phyloP scores from a whole-genome alignment of 2,113 vertebrate genomes.

The Neodontobutis hainanensis region DNA sequence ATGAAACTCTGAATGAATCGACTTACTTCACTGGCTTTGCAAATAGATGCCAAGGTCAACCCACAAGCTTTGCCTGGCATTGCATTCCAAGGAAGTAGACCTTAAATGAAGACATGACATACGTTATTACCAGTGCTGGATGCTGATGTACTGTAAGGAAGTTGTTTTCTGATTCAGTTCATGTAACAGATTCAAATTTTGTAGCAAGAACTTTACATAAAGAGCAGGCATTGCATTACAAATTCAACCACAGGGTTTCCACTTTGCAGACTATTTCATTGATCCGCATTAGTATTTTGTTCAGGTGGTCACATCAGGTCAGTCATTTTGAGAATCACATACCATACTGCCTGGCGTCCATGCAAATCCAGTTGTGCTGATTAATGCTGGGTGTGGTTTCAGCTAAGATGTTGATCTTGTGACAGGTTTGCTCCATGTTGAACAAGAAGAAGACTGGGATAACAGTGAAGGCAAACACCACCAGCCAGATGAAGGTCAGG shows the following conservation, averaged over 20 bases:
- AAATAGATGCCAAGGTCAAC: constrained; percentile 90
- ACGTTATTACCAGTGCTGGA: constrained; percentile 33
- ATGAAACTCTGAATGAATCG: constrained; percentile 19
- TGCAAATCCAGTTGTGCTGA: constrained; percentile 86
- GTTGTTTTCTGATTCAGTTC: constrained; percentile 11
- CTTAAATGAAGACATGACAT: constrained; percentile 71
- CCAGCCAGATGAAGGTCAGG: constrained; percentile 92
- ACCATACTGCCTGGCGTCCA: constrained; percentile 96
- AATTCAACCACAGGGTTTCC: constrained; percentile 31
- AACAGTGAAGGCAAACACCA: constrained; percentile 90
- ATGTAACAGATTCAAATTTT: constrained; percentile 6
- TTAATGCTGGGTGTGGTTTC: constrained; percentile 89
- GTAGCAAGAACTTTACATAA: constrained; percentile 10
- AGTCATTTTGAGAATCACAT: constrained; percentile 56
- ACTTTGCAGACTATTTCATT: constrained; percentile 42
- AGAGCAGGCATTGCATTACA: constrained; percentile 30
- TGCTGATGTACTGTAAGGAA: constrained; percentile 16
- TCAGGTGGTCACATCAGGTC: constrained; percentile 39
- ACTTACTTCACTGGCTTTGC: constrained; percentile 94
- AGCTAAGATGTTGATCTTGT: constrained; percentile 88
- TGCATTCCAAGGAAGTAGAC: constrained; percentile 94
- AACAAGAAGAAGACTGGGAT: constrained; percentile 96
- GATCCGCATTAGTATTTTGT: constrained; percentile 57
- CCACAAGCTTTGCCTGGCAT: constrained; percentile 93
- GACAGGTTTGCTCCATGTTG: constrained; percentile 95